Conservation (phyloP, 2,797 vertebrate genomes). For the Limosa lapponica region DNA sequence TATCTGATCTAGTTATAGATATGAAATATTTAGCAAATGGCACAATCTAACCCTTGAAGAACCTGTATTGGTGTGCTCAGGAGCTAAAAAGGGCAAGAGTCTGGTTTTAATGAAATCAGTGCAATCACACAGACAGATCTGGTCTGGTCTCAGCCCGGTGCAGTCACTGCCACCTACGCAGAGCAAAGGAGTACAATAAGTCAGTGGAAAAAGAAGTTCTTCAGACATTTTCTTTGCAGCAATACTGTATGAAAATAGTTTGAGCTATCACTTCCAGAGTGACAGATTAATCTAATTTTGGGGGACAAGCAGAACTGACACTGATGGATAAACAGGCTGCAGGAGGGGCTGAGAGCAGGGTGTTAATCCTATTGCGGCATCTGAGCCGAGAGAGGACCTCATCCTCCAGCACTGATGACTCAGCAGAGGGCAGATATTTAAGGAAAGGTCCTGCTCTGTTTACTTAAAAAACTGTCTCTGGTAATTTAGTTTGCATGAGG, state of each 20-base stretch:
- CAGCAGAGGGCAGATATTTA: constrained; percentile 14
- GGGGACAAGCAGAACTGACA: constrained; percentile 7
- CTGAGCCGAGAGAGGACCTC: neutral
- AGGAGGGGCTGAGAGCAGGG: neutral
- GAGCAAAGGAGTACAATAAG: neutral
- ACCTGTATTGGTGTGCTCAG: neutral
- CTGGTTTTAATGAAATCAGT: neutral
- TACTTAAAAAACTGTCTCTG: neutral
- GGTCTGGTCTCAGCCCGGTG: neutral
- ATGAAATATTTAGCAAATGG: neutral
- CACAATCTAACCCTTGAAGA: neutral
- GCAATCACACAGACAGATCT: neutral
- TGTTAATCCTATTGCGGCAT: constrained; percentile 11
- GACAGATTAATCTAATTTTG: constrained; percentile 32
- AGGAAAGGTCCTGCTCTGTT: neutral
- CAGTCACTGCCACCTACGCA: neutral
- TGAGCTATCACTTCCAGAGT: neutral
- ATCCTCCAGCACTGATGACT: constrained; percentile 22
- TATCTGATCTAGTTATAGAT: neutral
- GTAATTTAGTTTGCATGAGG: neutral
- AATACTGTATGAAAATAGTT: constrained; percentile 4
- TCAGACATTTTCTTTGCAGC: neutral
- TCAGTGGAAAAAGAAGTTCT: neutral
- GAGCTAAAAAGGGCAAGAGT: neutral
- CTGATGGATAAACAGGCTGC: neutral